Base-by-base conservation (phyloP, 2,113 vertebrate species). In the Apeltes quadracus region DNA sequence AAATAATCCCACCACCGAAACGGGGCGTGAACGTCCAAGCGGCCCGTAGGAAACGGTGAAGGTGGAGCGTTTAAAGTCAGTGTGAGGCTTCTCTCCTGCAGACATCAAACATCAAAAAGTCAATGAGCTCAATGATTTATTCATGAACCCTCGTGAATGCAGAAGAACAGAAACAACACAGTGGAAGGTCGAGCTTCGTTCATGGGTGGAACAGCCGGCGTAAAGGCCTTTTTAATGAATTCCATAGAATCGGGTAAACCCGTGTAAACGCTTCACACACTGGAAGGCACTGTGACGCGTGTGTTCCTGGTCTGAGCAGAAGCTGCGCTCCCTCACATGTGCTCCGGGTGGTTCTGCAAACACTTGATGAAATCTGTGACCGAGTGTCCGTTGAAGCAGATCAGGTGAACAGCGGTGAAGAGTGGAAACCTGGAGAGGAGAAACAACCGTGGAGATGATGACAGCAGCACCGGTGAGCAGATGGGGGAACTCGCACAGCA, bases 331-430 rank as follows among this genome's bases (percentile, higher is more conserved):
- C 0, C 51, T 93, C 71, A 99, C 84, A 95, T 90, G 88, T 99
- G 98, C 67, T 95, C 95, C 1, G 98, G 98, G 81, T 99, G 98
- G 90, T 95, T 96, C 90, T 98, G 97, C 76, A 99, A 93, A 71
- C 96, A 98, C 10, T 5, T 83, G 89, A 98, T 95, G 86, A 99
- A 95, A 59, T 98, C 96, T 11, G 89, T 76, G 11, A 98, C 95
- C 0, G 96, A 94, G 81, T 95, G 96, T 65, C 90, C 84, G 75
- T 95, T 87, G 0, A 96, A 99, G 91, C 98, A 99, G 88, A 98
- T 94, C 90, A 87, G 92, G 78, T 97, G 96, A 44, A 99, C 96
- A 0, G 96, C 96, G 1, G 92, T 97, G 92, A 99, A 99, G 58
- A 99, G 93, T 18, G 98, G 97, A 84, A 98, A 99, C 93, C 98